Percentiles rank a stretch among this genome's conserved stretches.
Conservation (phyloP, 35 echinoderm and acorn worm species). For the Ptychodera flava region DNA sequence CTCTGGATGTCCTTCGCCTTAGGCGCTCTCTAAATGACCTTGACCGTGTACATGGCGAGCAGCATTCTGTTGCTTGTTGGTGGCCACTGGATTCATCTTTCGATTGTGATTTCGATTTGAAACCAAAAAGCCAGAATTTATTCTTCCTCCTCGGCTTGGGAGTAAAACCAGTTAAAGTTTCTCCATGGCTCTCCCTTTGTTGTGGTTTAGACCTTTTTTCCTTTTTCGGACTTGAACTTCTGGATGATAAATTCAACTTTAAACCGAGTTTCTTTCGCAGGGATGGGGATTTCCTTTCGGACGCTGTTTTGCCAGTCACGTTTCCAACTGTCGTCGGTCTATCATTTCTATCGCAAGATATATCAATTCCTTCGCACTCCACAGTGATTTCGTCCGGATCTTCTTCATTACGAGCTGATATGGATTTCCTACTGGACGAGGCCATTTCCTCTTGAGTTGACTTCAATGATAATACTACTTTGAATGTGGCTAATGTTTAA, state of each 20-base stretch:
- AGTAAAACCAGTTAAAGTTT: neutral
- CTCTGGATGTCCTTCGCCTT: neutral
- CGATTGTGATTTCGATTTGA: neutral
- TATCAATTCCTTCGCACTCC: neutral
- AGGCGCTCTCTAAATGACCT: neutral
- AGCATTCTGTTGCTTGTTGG: neutral
- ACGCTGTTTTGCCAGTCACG: neutral
- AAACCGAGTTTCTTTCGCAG: constrained; percentile 31
- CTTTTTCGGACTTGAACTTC: neutral
- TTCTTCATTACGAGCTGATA: neutral
- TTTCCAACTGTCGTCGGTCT: neutral
- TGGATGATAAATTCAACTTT: neutral
- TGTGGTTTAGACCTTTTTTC: neutral
- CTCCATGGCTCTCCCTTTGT: neutral
- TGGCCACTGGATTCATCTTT: neutral
- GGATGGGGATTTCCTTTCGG: neutral
- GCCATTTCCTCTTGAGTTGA: neutral
- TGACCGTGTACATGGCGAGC: neutral
- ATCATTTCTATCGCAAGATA: too few species aligned
- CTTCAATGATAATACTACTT: too few species aligned
- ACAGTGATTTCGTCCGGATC: neutral
- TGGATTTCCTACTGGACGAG: neutral
- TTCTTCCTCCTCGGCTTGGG: neutral
- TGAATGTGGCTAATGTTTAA: too few species aligned
- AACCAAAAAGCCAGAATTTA: neutral